Conservation (phyloP, 1,140 invertebrate species). For the Anoplophora glabripennis region DNA sequence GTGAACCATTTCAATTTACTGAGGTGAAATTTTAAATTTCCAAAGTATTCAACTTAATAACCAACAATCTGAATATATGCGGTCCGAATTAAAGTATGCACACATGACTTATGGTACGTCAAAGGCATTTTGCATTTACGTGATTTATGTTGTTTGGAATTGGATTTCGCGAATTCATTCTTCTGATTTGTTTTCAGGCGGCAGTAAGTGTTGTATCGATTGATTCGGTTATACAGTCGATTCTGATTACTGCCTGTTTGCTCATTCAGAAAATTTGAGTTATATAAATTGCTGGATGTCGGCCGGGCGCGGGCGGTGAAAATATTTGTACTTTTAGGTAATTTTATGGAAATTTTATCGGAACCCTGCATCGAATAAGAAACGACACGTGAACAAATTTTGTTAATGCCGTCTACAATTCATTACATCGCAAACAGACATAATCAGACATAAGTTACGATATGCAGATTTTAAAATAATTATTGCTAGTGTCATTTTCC, state of each 20-base stretch:
- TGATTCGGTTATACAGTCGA: slow-evolving; percentile 29
- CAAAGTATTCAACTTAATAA: slow-evolving; percentile 22
- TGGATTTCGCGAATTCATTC: slow-evolving; percentile 39
- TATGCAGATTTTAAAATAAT: no score
- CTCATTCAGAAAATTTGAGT: slow-evolving; percentile 1
- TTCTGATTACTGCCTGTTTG: slow-evolving; percentile 14
- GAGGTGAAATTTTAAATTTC: neutral
- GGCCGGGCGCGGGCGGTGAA: neutral
- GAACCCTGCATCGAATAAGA: no score
- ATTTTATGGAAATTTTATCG: slow-evolving; percentile 3
- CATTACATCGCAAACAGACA: no score
- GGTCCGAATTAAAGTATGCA: slow-evolving; percentile 33
- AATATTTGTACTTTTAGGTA: neutral
- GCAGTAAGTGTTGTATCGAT: slow-evolving; percentile 37
- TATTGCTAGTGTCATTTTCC: no score
- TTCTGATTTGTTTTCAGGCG: slow-evolving; percentile 36
- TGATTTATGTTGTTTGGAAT: slow-evolving; percentile 43
- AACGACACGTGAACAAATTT: no score
- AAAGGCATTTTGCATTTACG: slow-evolving; percentile 35
- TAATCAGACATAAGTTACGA: no score
- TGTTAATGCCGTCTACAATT: no score
- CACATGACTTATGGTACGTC: slow-evolving; percentile 37
- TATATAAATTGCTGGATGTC: neutral
- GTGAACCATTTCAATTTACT: no score
- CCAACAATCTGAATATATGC: slow-evolving; percentile 1